A percentile compares a stretch with the other conserved stretches of the same genome.
Evolutionary conservation across 2,113 vertebrate species (phyloP).

Genomic region (Solea solea): DNA sequence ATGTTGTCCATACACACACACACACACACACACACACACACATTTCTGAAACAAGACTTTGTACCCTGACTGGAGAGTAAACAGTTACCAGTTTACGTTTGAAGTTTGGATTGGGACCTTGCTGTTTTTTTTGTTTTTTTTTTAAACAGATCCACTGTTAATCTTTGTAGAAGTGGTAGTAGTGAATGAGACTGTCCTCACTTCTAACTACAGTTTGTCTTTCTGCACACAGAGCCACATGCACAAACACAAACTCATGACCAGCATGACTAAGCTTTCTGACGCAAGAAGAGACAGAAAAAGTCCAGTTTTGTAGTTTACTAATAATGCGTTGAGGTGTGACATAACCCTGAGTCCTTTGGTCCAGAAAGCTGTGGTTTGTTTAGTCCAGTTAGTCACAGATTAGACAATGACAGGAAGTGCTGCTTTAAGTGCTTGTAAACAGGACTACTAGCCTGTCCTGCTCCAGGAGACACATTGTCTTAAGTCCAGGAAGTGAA

Average conservation of each 20-base stretch:
- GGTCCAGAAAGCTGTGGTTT: constrained; percentile 37
- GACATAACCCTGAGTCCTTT: constrained; percentile 3
- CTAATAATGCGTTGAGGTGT: constrained; percentile 19
- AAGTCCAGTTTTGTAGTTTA: constrained; percentile 12
- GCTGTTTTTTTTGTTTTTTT: constrained; percentile 33
- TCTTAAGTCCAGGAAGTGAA: constrained; percentile 72
- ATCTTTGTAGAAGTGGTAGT: background rate
- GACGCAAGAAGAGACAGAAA: constrained; percentile 40
- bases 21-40: constrained; percentile 2
- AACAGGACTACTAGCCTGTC: constrained; percentile 55
- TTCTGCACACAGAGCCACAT: constrained; percentile 11
- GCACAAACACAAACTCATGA: constrained; percentile 53
- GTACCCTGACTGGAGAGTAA: constrained; percentile 66
- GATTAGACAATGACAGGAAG: constrained; percentile 79
- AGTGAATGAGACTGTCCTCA: constrained; percentile 1
- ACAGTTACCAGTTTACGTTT: constrained; percentile 52
- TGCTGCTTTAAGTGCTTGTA: constrained; percentile 45
- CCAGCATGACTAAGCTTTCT: constrained; percentile 57
- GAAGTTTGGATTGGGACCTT: constrained; percentile 13
- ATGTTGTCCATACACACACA: background rate
- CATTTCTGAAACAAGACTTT: constrained; percentile 68
- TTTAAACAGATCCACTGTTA: background rate
- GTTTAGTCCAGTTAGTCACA: constrained; percentile 34
- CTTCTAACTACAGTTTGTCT: background rate
- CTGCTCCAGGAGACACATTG: constrained; percentile 69